Conservation (phyloP, 2,113 vertebrate genomes). For the Nettapus auritus region DNA sequence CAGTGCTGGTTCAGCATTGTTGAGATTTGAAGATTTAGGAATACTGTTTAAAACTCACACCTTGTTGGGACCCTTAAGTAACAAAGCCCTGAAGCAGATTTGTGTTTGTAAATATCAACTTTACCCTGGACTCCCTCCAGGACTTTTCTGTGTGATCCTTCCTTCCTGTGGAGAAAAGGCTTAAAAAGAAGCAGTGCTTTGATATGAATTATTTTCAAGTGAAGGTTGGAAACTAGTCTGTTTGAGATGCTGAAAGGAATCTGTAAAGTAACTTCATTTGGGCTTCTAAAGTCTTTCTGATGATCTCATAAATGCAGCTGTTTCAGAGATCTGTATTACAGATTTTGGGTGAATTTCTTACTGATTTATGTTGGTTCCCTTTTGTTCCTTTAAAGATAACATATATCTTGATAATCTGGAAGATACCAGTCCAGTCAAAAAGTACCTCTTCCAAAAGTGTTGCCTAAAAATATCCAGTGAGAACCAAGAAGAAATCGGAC, state of each 20-base stretch:
- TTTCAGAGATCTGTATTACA: neutral
- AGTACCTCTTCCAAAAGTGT: neutral
- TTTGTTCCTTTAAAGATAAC: neutral
- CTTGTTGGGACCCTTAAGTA: neutral
- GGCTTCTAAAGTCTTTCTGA: neutral
- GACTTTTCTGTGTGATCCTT: neutral
- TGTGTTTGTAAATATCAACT: slow-evolving; percentile 48
- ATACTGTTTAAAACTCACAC: neutral
- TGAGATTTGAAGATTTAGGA: neutral
- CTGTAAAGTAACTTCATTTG: neutral
- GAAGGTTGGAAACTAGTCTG: neutral
- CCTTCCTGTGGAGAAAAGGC: neutral
- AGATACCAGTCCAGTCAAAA: neutral
- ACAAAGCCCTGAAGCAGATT: slow-evolving; percentile 9
- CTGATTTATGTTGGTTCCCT: neutral
- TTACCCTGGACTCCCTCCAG: neutral
- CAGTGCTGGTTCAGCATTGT: neutral
- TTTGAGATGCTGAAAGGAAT: neutral
- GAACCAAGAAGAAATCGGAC: neutral
- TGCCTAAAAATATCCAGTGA: neutral
- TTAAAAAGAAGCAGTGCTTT: neutral
- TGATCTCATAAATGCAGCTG: neutral
- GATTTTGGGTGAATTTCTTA: neutral
- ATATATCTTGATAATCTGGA: neutral
- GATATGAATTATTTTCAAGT: neutral